Evolutionary conservation across 2,888 invertebrate genomes (phyloP), one percentile per base, ranked within the genome.

Genomic region (Cabera pusaria): DNA sequence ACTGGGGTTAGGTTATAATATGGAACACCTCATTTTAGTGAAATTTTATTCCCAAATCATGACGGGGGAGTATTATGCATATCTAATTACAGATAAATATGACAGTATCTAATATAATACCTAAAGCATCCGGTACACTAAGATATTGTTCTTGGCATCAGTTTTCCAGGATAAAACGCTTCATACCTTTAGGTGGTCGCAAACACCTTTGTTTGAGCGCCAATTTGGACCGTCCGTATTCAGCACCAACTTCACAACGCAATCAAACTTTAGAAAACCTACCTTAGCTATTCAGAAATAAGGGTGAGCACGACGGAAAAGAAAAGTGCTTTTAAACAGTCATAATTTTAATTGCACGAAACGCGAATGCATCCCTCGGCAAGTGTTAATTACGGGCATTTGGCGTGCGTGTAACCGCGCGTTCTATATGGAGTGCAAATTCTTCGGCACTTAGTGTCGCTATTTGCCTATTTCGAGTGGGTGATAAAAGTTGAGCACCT

Each of bases 101-200:
- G n/a, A n/a, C n/a, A n/a, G n/a, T n/a, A n/a, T n/a, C n/a, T n/a
- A n/a, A n/a, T n/a, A n/a, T n/a, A n/a, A n/a, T n/a, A n/a, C n/a
- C n/a, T n/a, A n/a, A n/a, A n/a, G n/a, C n/a, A n/a, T n/a, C n/a
- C n/a, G n/a, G n/a, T n/a, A n/a, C n/a, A n/a, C n/a, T n/a, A n/a
- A n/a, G n/a, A n/a, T n/a, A n/a, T n/a, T n/a, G n/a, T n/a, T n/a
- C n/a, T n/a, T n/a, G n/a, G n/a, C n/a, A n/a, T n/a, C n/a, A n/a
- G n/a, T n/a, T n/a, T n/a, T n/a, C n/a, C 56, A 52, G 60, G 54
- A 59, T 53, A 58, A n/a, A 59, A 61, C 59, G 72, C 72, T 76
- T 71, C 67, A 74, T 77, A 63, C 64, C 75, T 75, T 75, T 62
- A 81, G 85, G 86, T 87, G 86, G 86, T 84, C 85, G 78, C 85